Percentiles rank a stretch among this genome's conserved stretches.
Conservation (phyloP, 2,888 invertebrate species). For the Frankliniella fusca region DNA sequence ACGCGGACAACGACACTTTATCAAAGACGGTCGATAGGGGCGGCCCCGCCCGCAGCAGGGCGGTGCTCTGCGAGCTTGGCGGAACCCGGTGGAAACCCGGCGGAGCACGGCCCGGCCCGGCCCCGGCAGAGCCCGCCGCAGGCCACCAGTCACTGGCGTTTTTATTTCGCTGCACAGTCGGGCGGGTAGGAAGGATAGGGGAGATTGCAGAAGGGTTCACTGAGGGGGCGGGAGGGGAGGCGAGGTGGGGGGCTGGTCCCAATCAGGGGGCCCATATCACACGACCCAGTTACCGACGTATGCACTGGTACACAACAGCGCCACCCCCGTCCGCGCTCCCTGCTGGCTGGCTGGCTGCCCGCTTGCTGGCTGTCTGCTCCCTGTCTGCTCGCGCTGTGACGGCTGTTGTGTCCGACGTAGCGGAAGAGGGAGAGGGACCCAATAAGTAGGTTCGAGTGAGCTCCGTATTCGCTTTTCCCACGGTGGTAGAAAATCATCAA, state of each 20-base stretch:
- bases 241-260: not conserved
- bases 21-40: too few relatives aligned
- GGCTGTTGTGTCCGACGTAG: too few relatives aligned
- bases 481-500: too few relatives aligned
- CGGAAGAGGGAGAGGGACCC: too few relatives aligned
- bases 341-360: not conserved
- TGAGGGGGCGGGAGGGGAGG: not conserved
- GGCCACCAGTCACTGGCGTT: not conserved
- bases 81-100: not conserved
- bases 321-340: not conserved
- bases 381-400: too few relatives aligned
- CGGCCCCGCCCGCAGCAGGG: not conserved
- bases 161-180: slow-evolving; percentile 1
- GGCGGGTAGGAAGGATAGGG: not conserved
- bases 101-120: not conserved
- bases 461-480: too few relatives aligned
- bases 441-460: too few relatives aligned
- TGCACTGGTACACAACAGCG: not conserved
- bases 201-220: not conserved
- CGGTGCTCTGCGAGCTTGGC: not conserved
- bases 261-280: not conserved
- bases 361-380: too few relatives aligned
- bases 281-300: not conserved
- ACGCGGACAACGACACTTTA: too few relatives aligned
- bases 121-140: not conserved